Evolutionary conservation across 2,888 invertebrate species (phyloP), one percentile per base, ranked within the genome.

Genomic region (Tenodera sinensis): DNA sequence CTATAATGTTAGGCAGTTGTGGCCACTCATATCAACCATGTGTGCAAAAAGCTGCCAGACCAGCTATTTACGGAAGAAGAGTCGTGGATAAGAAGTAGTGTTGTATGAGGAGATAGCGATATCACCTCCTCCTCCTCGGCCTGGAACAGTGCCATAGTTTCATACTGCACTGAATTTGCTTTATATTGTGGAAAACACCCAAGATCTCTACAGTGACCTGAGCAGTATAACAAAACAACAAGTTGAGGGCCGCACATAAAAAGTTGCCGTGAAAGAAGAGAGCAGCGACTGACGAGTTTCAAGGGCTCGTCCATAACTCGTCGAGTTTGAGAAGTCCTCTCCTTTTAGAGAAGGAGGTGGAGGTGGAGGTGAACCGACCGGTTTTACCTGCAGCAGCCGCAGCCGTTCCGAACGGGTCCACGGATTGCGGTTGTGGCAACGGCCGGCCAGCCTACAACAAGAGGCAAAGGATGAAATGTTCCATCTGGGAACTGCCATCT

Each of bases 381-480:
- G 85, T 85, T 85, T 85, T 85, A 54, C 47, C 47, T 54, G 85
- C 54, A 47, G 47, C 47, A 42, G 47, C 28, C 30, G 47, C 47
- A 42, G 47, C 28, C 30, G 30, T 27, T 27, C 25, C n/a, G 84
- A 30, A 54, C 27, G 85, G 47, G 85, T 12, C 9, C 15, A 47
- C 27, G 47, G 85, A 27, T 71, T 71, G 54, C 25, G 54, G 54
- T 71, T 71, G 54, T 71, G 54, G 54, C 54, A 71, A 71, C 54
- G 54, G 54, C 54, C 54, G 54, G 54, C 54, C 54, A 71, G 54
- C 54, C 15, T 71, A 71, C 54, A 71, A 85, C 14, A n/a, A 42
- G 85, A 85, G 85, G 54, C 54, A 54, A 85, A 85, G 85, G 85
- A 85, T 85, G 54, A 85, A 85, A 27, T 85, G 85, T 85, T 71